These are phyloP conservation scores for Branchinecta lindahli DNA, from an alignment of 1,140 invertebrate genomes.

Conservation along the genomic window DNA sequence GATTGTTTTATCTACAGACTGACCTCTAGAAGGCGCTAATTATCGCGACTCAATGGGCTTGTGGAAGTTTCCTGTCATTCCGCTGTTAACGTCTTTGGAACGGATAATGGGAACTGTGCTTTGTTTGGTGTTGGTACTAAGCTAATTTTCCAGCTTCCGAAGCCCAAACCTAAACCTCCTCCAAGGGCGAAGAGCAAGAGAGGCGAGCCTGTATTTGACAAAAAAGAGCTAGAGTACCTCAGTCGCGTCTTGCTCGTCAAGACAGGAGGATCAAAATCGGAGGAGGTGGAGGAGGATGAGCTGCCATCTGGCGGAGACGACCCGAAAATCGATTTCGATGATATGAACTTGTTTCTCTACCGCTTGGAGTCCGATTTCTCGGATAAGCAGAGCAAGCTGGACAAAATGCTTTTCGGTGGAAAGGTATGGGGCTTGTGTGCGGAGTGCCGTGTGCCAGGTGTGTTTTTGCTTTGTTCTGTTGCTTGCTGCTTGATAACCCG, in stretches of 20 bases:
- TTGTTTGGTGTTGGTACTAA: too few species aligned
- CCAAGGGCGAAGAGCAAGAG: neutral
- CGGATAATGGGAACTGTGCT: too few species aligned
- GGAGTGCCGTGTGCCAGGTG: too few species aligned
- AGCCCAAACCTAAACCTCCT: neutral
- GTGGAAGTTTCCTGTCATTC: too few species aligned
- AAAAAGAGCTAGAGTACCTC: neutral
- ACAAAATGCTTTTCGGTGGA: conserved; percentile 17
- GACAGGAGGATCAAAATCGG: neutral
- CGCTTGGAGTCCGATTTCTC: conserved; percentile 20
- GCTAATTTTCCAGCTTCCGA: neutral
- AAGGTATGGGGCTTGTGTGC: neutral
- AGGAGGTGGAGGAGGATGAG: neutral
- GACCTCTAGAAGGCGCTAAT: too few species aligned
- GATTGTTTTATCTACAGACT: too few species aligned
- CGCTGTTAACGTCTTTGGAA: too few species aligned
- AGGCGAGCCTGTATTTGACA: neutral
- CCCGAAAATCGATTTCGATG: conserved; percentile 32
- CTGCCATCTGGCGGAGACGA: neutral
- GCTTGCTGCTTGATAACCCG: too few species aligned
- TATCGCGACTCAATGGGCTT: too few species aligned
- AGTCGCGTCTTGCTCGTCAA: neutral
- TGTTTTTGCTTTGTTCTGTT: too few species aligned
- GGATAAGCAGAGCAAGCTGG: conserved; percentile 18
- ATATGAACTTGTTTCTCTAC: conserved; percentile 19